Evolutionary conservation across 92 coral and sea anemone species (phyloP).

Genomic region (Galaxea fascicularis): DNA sequence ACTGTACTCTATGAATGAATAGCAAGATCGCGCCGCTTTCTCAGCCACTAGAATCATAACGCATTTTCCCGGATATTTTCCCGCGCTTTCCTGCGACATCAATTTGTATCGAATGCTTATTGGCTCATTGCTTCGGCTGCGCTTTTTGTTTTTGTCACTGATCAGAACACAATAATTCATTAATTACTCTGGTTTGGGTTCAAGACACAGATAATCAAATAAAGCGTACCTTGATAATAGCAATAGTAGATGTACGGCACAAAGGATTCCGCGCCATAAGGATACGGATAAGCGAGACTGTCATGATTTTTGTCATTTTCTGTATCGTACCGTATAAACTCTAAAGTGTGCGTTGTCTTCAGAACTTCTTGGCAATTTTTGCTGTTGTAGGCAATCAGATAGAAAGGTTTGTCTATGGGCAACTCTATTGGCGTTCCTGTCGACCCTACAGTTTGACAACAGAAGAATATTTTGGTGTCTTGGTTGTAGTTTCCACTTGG

Average conservation of each 20-base stretch:
- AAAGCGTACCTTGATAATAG: slow-evolving; percentile 70
- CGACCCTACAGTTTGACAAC: slow-evolving; percentile 43
- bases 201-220: too few species aligned
- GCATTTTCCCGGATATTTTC: too few species aligned
- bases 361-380: slow-evolving; percentile 60
- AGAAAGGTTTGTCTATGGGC: slow-evolving; percentile 64
- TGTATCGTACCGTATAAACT: slow-evolving; percentile 63
- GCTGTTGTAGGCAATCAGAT: slow-evolving; percentile 51
- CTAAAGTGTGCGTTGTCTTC: slow-evolving; percentile 42
- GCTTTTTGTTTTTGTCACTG: too few species aligned
- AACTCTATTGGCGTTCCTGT: slow-evolving; percentile 29
- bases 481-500: slow-evolving; percentile 72
- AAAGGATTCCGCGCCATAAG: background rate
- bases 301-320: slow-evolving; percentile 36
- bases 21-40: too few species aligned
- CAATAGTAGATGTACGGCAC: slow-evolving; percentile 53
- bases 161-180: too few species aligned
- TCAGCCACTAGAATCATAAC: too few species aligned
- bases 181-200: too few species aligned
- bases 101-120: too few species aligned
- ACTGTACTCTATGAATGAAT: too few species aligned
- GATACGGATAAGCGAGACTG: background rate
- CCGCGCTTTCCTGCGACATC: too few species aligned
- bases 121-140: too few species aligned
- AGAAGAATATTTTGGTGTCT: slow-evolving; percentile 51